A percentile compares a stretch with the other conserved stretches of the same genome.
Conservation (phyloP, 1,140 invertebrate species). For the Bombus impatiens region DNA sequence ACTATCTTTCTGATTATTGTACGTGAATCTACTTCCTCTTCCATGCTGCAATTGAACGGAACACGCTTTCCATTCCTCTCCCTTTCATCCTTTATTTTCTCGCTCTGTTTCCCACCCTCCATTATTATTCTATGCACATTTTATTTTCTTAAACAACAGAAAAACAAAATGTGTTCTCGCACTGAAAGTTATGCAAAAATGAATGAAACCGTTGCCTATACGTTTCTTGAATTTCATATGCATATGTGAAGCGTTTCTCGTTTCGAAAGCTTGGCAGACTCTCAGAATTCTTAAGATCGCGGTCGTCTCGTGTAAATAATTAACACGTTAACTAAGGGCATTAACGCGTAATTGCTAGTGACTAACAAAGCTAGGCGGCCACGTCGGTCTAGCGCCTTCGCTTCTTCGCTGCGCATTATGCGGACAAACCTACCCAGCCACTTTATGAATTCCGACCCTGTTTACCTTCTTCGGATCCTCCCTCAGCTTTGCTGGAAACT, state of each 20-base stretch:
- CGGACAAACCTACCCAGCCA: conserved; percentile 52
- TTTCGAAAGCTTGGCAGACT: not conserved
- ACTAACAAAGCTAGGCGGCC: conserved; percentile 50
- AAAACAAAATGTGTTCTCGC: too few relatives aligned
- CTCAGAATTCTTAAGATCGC: not conserved
- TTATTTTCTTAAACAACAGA: too few relatives aligned
- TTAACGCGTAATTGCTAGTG: conserved; percentile 61
- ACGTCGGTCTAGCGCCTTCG: conserved; percentile 38
- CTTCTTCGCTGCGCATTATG: conserved; percentile 53
- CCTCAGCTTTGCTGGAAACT: not conserved
- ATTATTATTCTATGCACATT: not conserved
- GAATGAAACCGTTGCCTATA: too few relatives aligned
- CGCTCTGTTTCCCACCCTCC: not conserved
- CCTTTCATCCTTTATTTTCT: not conserved
- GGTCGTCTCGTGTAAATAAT: conserved; percentile 46
- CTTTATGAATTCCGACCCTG: conserved; percentile 59
- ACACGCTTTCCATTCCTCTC: not conserved
- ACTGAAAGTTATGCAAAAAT: too few relatives aligned
- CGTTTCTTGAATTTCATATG: not conserved
- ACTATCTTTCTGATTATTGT: not conserved
- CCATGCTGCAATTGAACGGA: not conserved
- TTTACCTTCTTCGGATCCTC: not conserved
- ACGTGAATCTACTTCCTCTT: not conserved
- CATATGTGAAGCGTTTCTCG: not conserved
- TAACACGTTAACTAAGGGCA: conserved; percentile 53